Evolutionary conservation across 2,797 vertebrate species (phyloP).

Genomic region (Paramormyrops hopkinsi): DNA sequence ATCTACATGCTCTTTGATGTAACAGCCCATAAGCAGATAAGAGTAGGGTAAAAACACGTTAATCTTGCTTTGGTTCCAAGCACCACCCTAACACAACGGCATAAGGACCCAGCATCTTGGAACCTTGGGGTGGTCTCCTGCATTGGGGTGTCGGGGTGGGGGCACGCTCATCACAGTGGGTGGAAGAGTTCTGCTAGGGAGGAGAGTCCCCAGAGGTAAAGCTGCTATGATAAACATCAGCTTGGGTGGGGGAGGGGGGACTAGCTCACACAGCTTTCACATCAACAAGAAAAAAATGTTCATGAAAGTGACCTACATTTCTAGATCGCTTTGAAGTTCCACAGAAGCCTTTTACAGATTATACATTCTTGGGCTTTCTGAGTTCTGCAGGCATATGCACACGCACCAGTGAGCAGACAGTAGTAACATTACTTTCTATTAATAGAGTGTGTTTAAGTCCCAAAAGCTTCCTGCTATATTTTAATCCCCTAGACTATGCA

Average conservation of each 20-base stretch:
- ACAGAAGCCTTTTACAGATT: background rate
- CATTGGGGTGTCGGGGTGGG: background rate
- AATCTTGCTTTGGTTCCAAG: background rate
- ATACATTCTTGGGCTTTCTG: background rate
- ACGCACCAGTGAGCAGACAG: conserved; percentile 28
- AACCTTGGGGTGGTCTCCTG: background rate
- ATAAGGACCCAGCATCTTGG: background rate
- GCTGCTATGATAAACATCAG: conserved; percentile 5
- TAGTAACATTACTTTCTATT: conserved; percentile 9
- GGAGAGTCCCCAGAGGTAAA: background rate
- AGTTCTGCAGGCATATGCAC: background rate
- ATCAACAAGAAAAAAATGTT: background rate
- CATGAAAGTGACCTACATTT: conserved; percentile 2
- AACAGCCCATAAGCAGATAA: background rate
- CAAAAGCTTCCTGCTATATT: conserved; percentile 3
- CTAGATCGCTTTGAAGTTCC: background rate
- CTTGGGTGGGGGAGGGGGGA: background rate
- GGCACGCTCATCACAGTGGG: background rate
- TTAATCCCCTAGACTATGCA: background rate
- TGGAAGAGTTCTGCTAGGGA: background rate
- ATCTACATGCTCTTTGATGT: background rate
- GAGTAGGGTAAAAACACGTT: background rate
- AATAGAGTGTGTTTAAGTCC: conserved; percentile 4
- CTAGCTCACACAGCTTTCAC: background rate
- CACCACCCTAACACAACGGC: background rate